phyloP scores from a whole-genome alignment of 2,888 invertebrate species.

The Heliconius cydno region DNA sequence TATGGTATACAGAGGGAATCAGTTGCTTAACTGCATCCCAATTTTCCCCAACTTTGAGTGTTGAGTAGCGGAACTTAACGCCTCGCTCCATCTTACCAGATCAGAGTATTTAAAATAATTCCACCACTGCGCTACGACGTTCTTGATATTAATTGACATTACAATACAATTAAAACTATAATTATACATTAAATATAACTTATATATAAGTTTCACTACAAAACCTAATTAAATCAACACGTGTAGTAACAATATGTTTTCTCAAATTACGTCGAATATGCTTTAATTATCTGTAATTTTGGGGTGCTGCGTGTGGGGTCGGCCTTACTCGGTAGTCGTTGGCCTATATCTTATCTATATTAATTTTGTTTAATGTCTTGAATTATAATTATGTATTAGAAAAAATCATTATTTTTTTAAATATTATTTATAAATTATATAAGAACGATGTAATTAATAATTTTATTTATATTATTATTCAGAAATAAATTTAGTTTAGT shows the following conservation, averaged over 20 bases:
- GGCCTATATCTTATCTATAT: constrained; percentile 7
- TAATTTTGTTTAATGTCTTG: neutral
- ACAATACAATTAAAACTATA: neutral
- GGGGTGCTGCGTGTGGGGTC: constrained; percentile 24
- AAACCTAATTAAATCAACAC: constrained; percentile 29
- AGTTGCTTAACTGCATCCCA: no score
- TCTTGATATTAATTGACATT: neutral
- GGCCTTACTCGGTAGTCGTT: neutral
- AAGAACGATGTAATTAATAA: no score
- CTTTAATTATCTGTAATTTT: constrained; percentile 30
- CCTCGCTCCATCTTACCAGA: no score
- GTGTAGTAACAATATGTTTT: constrained; percentile 16
- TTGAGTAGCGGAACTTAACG: no score
- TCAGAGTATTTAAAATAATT: no score
- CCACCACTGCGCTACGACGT: neutral
- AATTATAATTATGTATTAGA: constrained; percentile 20
- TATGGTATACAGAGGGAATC: no score
- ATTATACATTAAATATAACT: neutral
- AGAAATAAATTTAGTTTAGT: no score
- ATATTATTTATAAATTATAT: no score
- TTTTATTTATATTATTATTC: no score
- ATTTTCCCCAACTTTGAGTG: no score
- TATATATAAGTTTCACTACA: neutral
- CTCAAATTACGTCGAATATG: constrained; percentile 16
- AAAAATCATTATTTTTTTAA: neutral